Percentiles rank a stretch among this genome's conserved stretches.
Conservation (phyloP, 2,888 invertebrate genomes). For the Esperia sulphurella region DNA sequence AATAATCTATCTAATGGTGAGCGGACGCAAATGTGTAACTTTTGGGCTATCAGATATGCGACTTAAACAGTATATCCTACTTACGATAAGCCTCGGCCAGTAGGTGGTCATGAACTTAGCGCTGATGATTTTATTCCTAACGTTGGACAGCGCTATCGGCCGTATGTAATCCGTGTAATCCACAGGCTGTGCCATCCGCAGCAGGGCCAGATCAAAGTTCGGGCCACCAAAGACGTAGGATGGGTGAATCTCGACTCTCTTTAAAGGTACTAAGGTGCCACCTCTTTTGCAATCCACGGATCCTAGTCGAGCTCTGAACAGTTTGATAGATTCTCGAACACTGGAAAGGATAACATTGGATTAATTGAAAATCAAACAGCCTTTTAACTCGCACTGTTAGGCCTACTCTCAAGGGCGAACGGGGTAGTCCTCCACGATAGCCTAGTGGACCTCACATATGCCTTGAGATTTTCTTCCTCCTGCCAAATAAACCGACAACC, state of each 20-base stretch:
- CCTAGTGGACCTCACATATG: too few relatives aligned
- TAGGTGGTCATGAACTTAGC: constrained; percentile 55
- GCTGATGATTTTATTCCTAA: constrained; percentile 34
- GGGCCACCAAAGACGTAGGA: constrained; percentile 35
- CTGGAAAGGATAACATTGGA: constrained; percentile 28
- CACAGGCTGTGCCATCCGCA: constrained; percentile 36
- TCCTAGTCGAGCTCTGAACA: constrained; percentile 52
- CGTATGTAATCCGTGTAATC: constrained; percentile 28
- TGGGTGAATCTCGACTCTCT: constrained; percentile 47
- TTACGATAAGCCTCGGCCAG: constrained; percentile 64
- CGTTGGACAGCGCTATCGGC: constrained; percentile 42
- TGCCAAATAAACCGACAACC: too few relatives aligned
- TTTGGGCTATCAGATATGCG: too few relatives aligned
- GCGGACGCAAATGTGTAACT: too few relatives aligned
- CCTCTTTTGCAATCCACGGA: constrained; percentile 59
- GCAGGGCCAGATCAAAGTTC: constrained; percentile 46
- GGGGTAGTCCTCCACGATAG: too few relatives aligned
- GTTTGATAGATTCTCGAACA: constrained; percentile 52
- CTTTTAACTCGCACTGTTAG: too few relatives aligned
- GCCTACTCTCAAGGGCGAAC: too few relatives aligned
- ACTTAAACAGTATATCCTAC: constrained; percentile 29
- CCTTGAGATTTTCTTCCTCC: too few relatives aligned
- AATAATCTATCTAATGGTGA: too few relatives aligned
- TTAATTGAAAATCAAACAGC: not conserved
- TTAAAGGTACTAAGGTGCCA: constrained; percentile 43